Percentiles rank a stretch among this genome's conserved stretches.
These are phyloP conservation scores for Poliocrania exsul DNA, from an alignment of 2,797 vertebrate species.

Conservation along the genomic window DNA sequence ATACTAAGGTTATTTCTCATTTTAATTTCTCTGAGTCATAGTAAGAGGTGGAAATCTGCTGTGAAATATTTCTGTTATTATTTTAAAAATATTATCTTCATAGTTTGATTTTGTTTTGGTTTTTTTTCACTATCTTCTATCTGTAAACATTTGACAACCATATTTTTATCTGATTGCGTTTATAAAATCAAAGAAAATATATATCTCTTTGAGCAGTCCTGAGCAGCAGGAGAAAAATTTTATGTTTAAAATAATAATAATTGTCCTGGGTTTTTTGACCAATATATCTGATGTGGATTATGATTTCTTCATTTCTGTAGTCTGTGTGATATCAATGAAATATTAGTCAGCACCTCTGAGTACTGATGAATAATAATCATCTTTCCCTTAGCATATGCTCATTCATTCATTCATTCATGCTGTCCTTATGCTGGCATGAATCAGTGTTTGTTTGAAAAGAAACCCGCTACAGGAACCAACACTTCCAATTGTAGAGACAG, in stretches of 20 bases:
- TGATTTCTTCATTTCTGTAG: neutral
- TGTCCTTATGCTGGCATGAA: neutral
- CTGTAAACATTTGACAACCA: neutral
- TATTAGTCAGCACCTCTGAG: neutral
- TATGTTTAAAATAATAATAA: neutral
- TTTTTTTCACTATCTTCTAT: neutral
- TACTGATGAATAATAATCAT: neutral
- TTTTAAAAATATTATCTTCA: neutral
- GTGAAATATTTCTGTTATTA: neutral
- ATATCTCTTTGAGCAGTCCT: neutral
- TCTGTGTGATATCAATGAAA: neutral
- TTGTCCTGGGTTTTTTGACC: neutral
- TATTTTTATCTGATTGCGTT: neutral
- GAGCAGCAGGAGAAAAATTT: neutral
- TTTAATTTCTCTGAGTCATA: neutral
- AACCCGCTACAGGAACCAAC: neutral
- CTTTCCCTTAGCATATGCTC: neutral
- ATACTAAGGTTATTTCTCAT: neutral
- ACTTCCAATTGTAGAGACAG: neutral
- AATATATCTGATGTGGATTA: neutral
- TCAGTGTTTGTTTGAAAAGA: neutral
- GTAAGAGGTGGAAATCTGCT: neutral
- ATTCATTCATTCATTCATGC: neutral
- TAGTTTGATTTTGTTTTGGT: neutral
- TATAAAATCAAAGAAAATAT: neutral